Evolutionary conservation across 2,797 vertebrate species (phyloP), one percentile per base, ranked within the genome.

Genomic region (Odontamblyopus rebecca): DNA sequence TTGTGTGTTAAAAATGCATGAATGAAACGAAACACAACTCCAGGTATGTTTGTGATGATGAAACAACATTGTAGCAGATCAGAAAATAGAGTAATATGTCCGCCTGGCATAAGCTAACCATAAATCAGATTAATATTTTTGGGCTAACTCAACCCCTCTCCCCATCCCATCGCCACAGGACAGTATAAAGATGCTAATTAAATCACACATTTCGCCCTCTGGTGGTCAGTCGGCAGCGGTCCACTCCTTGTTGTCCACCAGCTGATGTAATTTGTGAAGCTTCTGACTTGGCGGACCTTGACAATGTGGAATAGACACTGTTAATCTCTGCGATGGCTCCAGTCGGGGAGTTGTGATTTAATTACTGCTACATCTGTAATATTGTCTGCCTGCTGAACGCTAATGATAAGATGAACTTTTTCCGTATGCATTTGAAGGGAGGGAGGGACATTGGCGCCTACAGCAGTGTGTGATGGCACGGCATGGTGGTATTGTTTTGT

Each of bases 231-330:
- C 71, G 27, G 23, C 78, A 76, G 76, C 80, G 50, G 74, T 75
- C 73, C 69, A 32, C 29, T 59, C 72, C 68, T 67, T 76, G 83
- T 13, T 15, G 44, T 48, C 44, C 68, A 76, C 73, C 78, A 84
- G 78, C 80, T 85, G 81, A 90, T 83, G 68, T 73, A 74, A 78
- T 83, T 84, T 81, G 78, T 71, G 70, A 48, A 66, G 57, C 73
- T 74, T 77, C 72, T 77, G 79, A 82, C 72, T 83, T 71, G 57
- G 80, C 79, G 51, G 69, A 62, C 79, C 50, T 79, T 72, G 51
- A 73, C 74, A 73, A 72, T 82, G 73, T 72, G 61, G 59, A 82
- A 65, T 64, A 63, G 70, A 80, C 59, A 56, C 54, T 62, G 67
- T 67, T 83, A 74, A 83, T 82, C 73, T 77, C 63, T 67, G 67